A percentile compares a stretch with the other conserved stretches of the same genome.
These are phyloP conservation scores for Cyprinodon brontotheroides DNA, from an alignment of 2,113 vertebrate genomes.

Conservation along the genomic window DNA sequence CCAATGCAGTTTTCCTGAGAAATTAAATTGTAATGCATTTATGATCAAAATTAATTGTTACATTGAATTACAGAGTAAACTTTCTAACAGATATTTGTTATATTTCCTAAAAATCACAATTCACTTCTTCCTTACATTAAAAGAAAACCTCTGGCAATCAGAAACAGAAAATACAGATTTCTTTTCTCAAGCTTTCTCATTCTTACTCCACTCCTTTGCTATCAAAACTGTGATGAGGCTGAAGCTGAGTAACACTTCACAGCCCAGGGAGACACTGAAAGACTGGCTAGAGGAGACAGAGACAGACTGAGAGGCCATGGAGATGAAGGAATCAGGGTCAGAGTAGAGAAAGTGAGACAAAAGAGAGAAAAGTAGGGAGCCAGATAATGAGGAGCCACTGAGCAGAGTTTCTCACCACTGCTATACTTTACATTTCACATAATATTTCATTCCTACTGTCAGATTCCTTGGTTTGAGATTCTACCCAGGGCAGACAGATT, in stretches of 20 bases:
- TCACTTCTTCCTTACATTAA: slow-evolving; percentile 1
- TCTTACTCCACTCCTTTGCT: slow-evolving; percentile 10
- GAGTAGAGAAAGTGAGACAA: slow-evolving; percentile 43
- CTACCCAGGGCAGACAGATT: slow-evolving; percentile 62
- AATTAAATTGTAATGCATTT: neutral
- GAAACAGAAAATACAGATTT: neutral
- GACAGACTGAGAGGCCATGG: slow-evolving; percentile 31
- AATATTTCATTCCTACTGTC: slow-evolving; percentile 64
- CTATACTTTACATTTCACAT: slow-evolving; percentile 64
- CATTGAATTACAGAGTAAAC: neutral
- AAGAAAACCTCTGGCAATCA: neutral
- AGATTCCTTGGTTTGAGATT: slow-evolving; percentile 57
- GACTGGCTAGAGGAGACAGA: slow-evolving; percentile 13
- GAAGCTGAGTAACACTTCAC: slow-evolving; percentile 23
- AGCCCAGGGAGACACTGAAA: slow-evolving; percentile 2
- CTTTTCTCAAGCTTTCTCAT: neutral
- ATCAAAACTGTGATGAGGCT: slow-evolving; percentile 38
- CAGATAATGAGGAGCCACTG: slow-evolving; percentile 59
- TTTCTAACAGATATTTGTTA: neutral
- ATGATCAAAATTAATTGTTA: neutral
- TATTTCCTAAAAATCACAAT: neutral
- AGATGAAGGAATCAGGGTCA: slow-evolving; percentile 37
- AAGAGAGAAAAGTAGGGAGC: slow-evolving; percentile 26
- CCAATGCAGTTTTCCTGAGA: neutral
- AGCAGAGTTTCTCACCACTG: slow-evolving; percentile 45